Conservation (phyloP, 2,113 vertebrate species). For the Oreochromis aureus region DNA sequence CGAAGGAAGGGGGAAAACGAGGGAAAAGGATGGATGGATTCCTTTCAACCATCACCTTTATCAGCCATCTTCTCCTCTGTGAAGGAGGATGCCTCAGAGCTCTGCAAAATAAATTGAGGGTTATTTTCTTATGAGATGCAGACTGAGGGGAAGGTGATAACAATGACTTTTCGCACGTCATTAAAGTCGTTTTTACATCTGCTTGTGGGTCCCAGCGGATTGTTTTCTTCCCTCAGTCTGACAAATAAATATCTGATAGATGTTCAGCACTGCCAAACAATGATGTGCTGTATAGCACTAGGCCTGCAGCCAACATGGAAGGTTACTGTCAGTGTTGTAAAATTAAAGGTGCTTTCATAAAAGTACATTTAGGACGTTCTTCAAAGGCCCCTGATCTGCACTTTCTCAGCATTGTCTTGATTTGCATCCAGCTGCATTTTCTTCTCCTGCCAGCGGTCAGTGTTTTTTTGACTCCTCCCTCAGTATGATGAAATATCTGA, state of each 20-base stretch:
- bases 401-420: neutral
- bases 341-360: neutral
- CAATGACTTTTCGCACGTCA: conserved; percentile 24
- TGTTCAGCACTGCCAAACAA: neutral
- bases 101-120: conserved; percentile 18
- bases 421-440: neutral
- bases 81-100: conserved; percentile 23
- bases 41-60: conserved; percentile 31
- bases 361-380: neutral
- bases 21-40: conserved; percentile 10
- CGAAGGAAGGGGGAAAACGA: neutral
- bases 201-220: conserved; percentile 7
- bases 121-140: conserved; percentile 28
- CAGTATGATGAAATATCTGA: neutral
- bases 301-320: neutral
- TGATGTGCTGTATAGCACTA: neutral
- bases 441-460: neutral
- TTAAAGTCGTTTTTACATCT: conserved; percentile 37
- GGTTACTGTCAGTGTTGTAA: neutral
- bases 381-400: neutral
- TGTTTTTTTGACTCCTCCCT: neutral
- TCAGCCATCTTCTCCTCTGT: conserved; percentile 22
- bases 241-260: conserved; percentile 27
- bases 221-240: neutral
- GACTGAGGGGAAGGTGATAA: conserved; percentile 36